Evolutionary conservation across 2,888 invertebrate genomes (phyloP).

Genomic region (Congeria kusceri): DNA sequence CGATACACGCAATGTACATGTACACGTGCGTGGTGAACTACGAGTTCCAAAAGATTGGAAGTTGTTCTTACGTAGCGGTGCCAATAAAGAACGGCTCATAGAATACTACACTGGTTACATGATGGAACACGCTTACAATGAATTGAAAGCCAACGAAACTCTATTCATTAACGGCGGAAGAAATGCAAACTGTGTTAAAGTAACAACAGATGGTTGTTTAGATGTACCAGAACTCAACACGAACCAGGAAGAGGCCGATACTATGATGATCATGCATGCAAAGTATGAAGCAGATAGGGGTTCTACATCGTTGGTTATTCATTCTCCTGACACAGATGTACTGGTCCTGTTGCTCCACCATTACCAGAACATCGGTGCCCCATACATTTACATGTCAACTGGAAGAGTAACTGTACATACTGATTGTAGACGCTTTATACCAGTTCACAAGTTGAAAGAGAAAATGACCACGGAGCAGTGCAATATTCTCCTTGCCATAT

Average conservation of each 20-base stretch:
- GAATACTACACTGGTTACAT: neutral
- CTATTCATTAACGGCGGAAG: neutral
- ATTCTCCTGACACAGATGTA: conserved; percentile 43
- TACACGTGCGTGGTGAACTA: neutral
- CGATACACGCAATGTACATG: too few relatives aligned
- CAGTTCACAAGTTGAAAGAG: neutral
- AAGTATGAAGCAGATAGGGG: conserved; percentile 18
- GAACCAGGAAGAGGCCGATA: conserved; percentile 44
- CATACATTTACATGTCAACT: neutral
- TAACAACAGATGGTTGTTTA: neutral
- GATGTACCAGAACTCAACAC: conserved; percentile 3
- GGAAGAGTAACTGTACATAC: neutral
- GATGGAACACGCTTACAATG: neutral
- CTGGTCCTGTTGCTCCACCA: conserved; percentile 36
- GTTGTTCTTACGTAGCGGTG: neutral
- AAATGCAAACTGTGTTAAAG: neutral
- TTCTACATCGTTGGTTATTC: conserved; percentile 6
- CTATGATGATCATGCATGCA: conserved; percentile 23
- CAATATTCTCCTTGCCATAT: neutral
- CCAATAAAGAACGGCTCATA: neutral
- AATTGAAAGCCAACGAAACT: neutral
- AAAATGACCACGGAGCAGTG: neutral
- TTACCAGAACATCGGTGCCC: neutral
- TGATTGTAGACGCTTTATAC: neutral
- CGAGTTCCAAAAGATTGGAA: neutral